Evolutionary conservation across 2,113 vertebrate species (phyloP).

Genomic region (Sisor rabdophorus): DNA sequence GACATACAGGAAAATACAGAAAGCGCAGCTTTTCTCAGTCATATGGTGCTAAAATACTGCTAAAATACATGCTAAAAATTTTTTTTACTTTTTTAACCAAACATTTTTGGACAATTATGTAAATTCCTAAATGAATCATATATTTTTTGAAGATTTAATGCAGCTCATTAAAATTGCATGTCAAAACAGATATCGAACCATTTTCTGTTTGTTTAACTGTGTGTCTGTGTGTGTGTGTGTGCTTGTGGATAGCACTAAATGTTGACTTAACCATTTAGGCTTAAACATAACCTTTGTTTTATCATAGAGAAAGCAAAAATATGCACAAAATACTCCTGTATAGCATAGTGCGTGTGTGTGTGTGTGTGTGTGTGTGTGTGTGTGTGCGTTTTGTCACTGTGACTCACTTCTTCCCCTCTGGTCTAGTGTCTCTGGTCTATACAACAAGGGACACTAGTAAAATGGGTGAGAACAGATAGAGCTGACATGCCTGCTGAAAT

Average conservation of each 20-base stretch:
- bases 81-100: background rate
- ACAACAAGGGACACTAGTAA: slow-evolving; percentile 50
- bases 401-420: slow-evolving; percentile 32
- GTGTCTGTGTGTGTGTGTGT: slow-evolving; percentile 30
- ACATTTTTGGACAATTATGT: background rate
- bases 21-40: slow-evolving; percentile 13
- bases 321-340: background rate
- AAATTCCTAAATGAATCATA: background rate
- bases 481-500: slow-evolving; percentile 46
- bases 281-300: slow-evolving; percentile 32
- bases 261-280: slow-evolving; percentile 27
- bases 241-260: slow-evolving; percentile 16
- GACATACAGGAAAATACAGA: slow-evolving; percentile 15
- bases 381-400: slow-evolving; percentile 31
- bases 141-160: slow-evolving; percentile 8
- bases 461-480: slow-evolving; percentile 55
- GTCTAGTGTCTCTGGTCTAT: slow-evolving; percentile 29
- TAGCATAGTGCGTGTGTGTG: background rate
- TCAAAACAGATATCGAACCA: slow-evolving; percentile 33
- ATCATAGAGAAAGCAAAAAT: slow-evolving; percentile 13
- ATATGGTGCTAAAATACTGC: slow-evolving; percentile 7
- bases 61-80: slow-evolving; percentile 1
- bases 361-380: slow-evolving; percentile 17
- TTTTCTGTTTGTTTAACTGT: slow-evolving; percentile 16
- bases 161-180: slow-evolving; percentile 28